Percentiles rank a stretch among this genome's conserved stretches.
Evolutionary conservation across 2,888 invertebrate genomes (phyloP).

Genomic region (Spisula subtruncata): DNA sequence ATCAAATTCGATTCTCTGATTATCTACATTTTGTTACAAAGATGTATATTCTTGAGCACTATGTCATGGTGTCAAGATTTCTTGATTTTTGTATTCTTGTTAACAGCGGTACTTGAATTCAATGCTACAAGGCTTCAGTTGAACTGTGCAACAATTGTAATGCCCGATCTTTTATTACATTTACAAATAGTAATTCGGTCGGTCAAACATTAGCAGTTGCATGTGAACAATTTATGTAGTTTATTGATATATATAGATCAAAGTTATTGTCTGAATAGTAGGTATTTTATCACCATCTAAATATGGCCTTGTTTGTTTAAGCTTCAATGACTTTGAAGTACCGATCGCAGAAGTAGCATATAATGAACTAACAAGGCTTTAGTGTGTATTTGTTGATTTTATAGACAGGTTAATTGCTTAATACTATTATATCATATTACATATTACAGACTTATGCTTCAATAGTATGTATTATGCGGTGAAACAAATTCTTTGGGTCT

Average conservation of each 20-base stretch:
- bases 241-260: neutral
- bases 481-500: neutral
- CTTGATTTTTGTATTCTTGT: no score
- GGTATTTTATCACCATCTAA: conserved; percentile 2
- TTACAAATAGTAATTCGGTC: neutral
- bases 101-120: no score
- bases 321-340: neutral
- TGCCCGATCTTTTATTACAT: no score
- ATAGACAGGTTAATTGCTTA: conserved; percentile 1
- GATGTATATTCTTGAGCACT: no score
- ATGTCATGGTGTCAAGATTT: no score
- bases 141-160: no score
- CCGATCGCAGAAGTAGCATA: neutral
- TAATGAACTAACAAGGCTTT: neutral
- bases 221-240: neutral
- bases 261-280: neutral
- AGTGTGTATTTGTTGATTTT: neutral
- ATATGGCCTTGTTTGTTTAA: neutral
- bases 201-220: neutral
- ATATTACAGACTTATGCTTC: no score
- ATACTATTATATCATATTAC: no score
- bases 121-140: no score
- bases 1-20: no score
- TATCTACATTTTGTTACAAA: no score
- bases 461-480: no score